Evolutionary conservation across 37 sponge, comb jelly and placozoan genomes (phyloP).

Genomic region (Halisarca cf. caerulea): DNA sequence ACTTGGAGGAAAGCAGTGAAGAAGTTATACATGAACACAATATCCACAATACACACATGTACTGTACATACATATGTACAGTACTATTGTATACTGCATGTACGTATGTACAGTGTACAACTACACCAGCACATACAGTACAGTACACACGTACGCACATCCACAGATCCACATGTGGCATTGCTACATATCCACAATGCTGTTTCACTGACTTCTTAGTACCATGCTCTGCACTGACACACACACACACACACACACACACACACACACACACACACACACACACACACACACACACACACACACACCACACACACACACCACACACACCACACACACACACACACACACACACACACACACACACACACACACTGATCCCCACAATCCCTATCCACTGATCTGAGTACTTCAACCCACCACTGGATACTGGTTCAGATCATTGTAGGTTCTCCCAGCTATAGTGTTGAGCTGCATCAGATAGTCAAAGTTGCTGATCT

Average conservation of each 20-base stretch:
- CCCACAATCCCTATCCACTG: neutral
- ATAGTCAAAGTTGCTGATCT: conserved; percentile 96
- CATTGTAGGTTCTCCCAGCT: conserved; percentile 95
- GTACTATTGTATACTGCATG: too few relatives aligned
- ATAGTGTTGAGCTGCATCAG: conserved; percentile 97
- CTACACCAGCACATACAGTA: too few relatives aligned
- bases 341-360: neutral
- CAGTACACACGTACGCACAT: too few relatives aligned
- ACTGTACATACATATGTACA: neutral
- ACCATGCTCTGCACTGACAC: too few relatives aligned
- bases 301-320: too few relatives aligned
- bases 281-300: conserved; percentile 13
- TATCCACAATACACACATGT: neutral
- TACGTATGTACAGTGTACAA: too few relatives aligned
- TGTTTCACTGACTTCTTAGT: too few relatives aligned
- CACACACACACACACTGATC: neutral
- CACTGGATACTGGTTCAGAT: conserved; percentile 97
- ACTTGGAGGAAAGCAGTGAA: neutral
- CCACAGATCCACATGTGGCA: too few relatives aligned
- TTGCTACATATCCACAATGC: too few relatives aligned
- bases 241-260: too few relatives aligned
- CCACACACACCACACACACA: too few relatives aligned
- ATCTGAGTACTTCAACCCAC: conserved; percentile 60
- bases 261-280: too few relatives aligned
- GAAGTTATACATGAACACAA: neutral